phyloP scores from a whole-genome alignment of 2,888 invertebrate species.

The Hermodice carunculata region DNA sequence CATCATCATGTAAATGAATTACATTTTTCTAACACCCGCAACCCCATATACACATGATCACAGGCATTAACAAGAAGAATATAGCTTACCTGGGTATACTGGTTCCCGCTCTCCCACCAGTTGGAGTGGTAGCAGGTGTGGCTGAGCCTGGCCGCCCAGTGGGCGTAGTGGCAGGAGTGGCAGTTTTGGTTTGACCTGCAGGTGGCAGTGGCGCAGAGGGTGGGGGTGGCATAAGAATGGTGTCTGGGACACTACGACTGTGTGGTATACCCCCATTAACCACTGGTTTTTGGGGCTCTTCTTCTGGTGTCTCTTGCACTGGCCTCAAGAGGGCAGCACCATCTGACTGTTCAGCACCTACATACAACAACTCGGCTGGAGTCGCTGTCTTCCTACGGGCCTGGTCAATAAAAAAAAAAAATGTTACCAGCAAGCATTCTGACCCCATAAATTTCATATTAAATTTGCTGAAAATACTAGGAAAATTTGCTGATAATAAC shows the following conservation, averaged over 20 bases:
- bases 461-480: no score
- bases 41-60: no score
- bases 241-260: not conserved
- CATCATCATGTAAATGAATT: no score
- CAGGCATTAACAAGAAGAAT: no score
- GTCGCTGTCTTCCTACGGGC: slow-evolving; percentile 64
- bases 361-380: slow-evolving; percentile 77
- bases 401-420: slow-evolving; percentile 35
- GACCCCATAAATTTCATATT: no score
- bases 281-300: not conserved
- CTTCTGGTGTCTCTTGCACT: slow-evolving; percentile 6
- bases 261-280: no score
- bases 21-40: no score
- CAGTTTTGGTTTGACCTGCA: slow-evolving; percentile 1
- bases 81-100: no score
- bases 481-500: no score
- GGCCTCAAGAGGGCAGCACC: slow-evolving; percentile 1
- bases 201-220: slow-evolving; percentile 15
- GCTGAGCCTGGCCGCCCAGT: not conserved
- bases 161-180: not conserved
- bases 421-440: no score
- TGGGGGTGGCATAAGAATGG: slow-evolving; percentile 26
- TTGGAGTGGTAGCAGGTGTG: not conserved
- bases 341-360: slow-evolving; percentile 17
- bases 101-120: no score